These are phyloP conservation scores for Halcyon senegalensis DNA, from an alignment of 2,113 vertebrate species.

Conservation along the genomic window DNA sequence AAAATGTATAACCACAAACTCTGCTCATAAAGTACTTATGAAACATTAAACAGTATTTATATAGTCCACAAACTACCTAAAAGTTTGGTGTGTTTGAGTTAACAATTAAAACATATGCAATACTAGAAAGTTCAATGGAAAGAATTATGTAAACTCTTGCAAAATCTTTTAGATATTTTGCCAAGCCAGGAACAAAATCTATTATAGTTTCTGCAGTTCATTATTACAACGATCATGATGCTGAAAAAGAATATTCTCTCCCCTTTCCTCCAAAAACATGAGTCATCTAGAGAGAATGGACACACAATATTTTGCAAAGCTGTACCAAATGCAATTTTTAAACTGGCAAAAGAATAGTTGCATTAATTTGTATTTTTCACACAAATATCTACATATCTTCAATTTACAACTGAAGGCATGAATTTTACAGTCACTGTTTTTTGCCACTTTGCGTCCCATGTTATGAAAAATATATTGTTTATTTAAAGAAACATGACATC, in stretches of 20 bases:
- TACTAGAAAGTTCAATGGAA: slow-evolving; percentile 54
- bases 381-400: background rate
- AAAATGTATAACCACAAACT: slow-evolving; percentile 39
- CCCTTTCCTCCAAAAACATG: slow-evolving; percentile 48
- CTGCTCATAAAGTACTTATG: slow-evolving; percentile 52
- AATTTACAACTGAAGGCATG: background rate
- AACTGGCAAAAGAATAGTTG: background rate
- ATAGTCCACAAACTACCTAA: background rate
- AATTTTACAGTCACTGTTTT: background rate
- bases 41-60: slow-evolving; percentile 33
- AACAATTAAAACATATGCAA: slow-evolving; percentile 44
- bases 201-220: slow-evolving; percentile 53
- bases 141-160: slow-evolving; percentile 64
- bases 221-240: slow-evolving; percentile 52
- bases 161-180: slow-evolving; percentile 55
- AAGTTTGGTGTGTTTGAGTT: background rate
- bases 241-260: slow-evolving; percentile 48
- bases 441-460: background rate
- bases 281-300: slow-evolving; percentile 54
- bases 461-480: background rate
- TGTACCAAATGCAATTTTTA: background rate
- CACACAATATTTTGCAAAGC: slow-evolving; percentile 14
- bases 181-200: slow-evolving; percentile 61
- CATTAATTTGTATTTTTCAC: background rate
- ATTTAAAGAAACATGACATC: background rate